Evolutionary conservation across 2,888 invertebrate species (phyloP), one percentile per base, ranked within the genome.

Genomic region (Saturnia pavonia): DNA sequence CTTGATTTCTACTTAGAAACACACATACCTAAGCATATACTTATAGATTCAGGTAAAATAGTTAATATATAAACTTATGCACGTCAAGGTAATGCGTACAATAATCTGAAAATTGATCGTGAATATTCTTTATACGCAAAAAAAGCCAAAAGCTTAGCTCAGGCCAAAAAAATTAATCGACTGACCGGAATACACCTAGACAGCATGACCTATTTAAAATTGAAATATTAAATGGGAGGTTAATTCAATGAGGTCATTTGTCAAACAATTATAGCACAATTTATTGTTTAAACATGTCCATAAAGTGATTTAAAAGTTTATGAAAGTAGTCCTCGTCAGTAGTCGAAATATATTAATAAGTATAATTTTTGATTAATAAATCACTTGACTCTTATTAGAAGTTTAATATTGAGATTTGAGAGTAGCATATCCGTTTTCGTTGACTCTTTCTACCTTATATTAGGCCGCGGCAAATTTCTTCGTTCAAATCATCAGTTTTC

Each of bases 191-290:
- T 27, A 14, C 25, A 60, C 4, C 16, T 60, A 11, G 57, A 12
- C 57, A 60, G 27, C 57, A 14, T 60, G 57, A 60, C 57, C 25
- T 60, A 60, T 12, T 60, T 60, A 60, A 60, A 60, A 54, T 54
- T 54, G 9, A 54, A n/a, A 60, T 60, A 27, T 60, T 25, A 60
- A 60, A 60, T 60, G 57, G 11, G 57, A 60, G 57, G 3, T 27
- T 60, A 25, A 27, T 12, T 14, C 27, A 27, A 27, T 60, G 25
- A 27, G 57, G 57, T 60, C 57, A 25, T 27, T 60, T 60, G 27
- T 60, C 27, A 60, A 60, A 60, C 16, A 60, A 14, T 60, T 60
- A 60, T 60, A 60, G 57, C 14, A 60, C 6, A 27, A 27, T 25
- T 60, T 14, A 60, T 27, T 27, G 25, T 60, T 60, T 27, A 54